These are phyloP conservation scores for Hoplias malabaricus DNA, from an alignment of 2,113 vertebrate species.

Conservation along the genomic window DNA sequence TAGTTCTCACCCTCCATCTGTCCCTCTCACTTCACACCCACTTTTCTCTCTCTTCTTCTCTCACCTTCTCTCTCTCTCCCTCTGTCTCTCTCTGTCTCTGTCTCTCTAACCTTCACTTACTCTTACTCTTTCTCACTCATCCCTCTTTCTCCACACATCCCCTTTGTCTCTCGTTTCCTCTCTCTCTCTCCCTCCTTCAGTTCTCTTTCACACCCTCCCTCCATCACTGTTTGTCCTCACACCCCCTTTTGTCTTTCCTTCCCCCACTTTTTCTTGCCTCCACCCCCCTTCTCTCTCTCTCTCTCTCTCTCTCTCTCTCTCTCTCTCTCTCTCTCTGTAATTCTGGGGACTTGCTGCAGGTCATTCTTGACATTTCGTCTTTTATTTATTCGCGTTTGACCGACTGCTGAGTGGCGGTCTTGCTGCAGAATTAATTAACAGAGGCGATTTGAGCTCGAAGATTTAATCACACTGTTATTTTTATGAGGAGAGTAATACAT, in stretches of 20 bases:
- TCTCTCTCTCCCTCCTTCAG: constrained; percentile 11
- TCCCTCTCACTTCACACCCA: too few relatives aligned
- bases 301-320: background rate
- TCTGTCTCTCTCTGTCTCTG: background rate
- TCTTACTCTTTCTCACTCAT: background rate
- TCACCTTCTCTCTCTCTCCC: background rate
- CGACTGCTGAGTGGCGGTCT: constrained; percentile 9
- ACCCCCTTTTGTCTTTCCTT: background rate
- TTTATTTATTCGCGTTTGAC: constrained; percentile 31
- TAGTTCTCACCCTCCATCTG: too few relatives aligned
- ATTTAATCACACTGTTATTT: constrained; percentile 20
- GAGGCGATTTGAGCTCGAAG: background rate
- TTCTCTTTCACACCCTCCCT: background rate
- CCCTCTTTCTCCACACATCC: background rate
- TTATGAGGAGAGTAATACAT: background rate
- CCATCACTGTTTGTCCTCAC: background rate
- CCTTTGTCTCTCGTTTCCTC: too few relatives aligned
- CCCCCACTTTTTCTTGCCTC: background rate
- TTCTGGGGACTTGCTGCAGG: constrained; percentile 15
- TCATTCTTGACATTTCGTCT: constrained; percentile 10
- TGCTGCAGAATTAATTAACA: constrained; percentile 35
- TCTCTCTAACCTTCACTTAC: constrained; percentile 10
- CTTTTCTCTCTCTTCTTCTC: too few relatives aligned
- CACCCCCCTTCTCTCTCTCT: constrained; percentile 23
- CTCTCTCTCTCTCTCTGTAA: background rate